Evolutionary conservation across 2,797 vertebrate genomes (phyloP).

Genomic region (Chaunax sp.): DNA sequence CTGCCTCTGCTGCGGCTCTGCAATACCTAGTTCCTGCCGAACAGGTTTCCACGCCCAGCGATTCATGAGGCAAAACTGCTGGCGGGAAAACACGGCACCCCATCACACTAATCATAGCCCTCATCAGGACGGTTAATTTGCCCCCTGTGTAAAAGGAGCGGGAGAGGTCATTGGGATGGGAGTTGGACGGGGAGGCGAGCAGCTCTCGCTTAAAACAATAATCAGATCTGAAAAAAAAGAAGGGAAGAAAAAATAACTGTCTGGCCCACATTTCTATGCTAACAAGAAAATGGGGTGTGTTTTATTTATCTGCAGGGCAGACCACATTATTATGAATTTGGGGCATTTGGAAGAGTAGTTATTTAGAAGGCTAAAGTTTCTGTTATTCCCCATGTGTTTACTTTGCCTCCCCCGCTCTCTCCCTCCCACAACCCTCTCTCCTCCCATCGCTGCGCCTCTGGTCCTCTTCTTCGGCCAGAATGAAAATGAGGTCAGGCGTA

Average conservation of each 20-base stretch:
- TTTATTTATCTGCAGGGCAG: conserved; percentile 63
- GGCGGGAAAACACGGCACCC: conserved; percentile 32
- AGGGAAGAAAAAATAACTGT: conserved; percentile 9
- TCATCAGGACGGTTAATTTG: conserved; percentile 63
- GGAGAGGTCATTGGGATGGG: conserved; percentile 41
- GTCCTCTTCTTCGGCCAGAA: conserved; percentile 40
- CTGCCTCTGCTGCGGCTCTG: conserved; percentile 37
- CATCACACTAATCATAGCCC: conserved; percentile 62
- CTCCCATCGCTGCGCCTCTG: conserved; percentile 16
- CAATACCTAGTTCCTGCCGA: conserved; percentile 48
- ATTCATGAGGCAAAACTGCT: conserved; percentile 18
- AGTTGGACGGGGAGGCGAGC: background rate
- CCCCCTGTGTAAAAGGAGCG: conserved; percentile 66
- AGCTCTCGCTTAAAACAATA: conserved; percentile 58
- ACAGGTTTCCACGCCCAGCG: conserved; percentile 55
- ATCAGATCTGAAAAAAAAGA: conserved; percentile 38
- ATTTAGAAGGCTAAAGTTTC: conserved; percentile 50
- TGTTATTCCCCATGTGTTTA: conserved; percentile 51
- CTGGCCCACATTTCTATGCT: conserved; percentile 60
- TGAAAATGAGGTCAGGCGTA: conserved; percentile 57
- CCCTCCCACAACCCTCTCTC: background rate
- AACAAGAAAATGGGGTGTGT: conserved; percentile 59
- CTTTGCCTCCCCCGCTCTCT: conserved; percentile 2
- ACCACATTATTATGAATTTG: conserved; percentile 70
- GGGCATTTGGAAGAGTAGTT: conserved; percentile 52